These are phyloP conservation scores for Enteromius thamalakanensis DNA, from an alignment of 2,797 vertebrate genomes.

Conservation along the genomic window DNA sequence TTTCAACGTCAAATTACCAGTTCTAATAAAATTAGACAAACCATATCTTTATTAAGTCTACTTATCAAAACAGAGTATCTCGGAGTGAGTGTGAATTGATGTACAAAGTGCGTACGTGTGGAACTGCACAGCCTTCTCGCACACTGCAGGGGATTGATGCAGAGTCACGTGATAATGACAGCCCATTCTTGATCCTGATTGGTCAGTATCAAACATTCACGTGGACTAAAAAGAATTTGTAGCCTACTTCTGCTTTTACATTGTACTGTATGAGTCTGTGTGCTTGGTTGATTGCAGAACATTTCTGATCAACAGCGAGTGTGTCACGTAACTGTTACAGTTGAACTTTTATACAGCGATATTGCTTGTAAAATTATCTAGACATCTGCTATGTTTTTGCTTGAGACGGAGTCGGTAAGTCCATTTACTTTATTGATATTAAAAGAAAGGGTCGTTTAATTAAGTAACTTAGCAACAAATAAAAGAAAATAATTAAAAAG, in stretches of 20 bases:
- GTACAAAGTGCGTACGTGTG: slow-evolving; percentile 44
- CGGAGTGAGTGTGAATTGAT: neutral
- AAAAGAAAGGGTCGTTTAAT: neutral
- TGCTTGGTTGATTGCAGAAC: neutral
- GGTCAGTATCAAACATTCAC: slow-evolving; percentile 83
- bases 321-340: too few species aligned
- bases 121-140: slow-evolving; percentile 68
- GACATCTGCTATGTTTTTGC: slow-evolving; percentile 44
- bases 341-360: neutral
- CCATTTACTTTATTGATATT: neutral
- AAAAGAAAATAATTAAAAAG: too few species aligned
- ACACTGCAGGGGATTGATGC: slow-evolving; percentile 77
- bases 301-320: too few species aligned
- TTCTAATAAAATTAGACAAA: neutral
- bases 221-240: neutral
- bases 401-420: slow-evolving; percentile 45
- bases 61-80: neutral
- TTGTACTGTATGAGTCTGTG: neutral
- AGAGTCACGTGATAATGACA: slow-evolving; percentile 77
- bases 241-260: neutral
- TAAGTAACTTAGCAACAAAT: neutral
- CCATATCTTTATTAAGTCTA: neutral
- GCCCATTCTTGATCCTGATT: slow-evolving; percentile 83
- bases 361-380: neutral
- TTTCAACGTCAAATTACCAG: neutral